Percentiles rank a stretch among this genome's conserved stretches.
Evolutionary conservation across 2,113 vertebrate species (phyloP).

Genomic region (Oryctolagus cuniculus): mOryCun1.1 NC_091440.1:71130001-71130500

Average conservation of each 20-base stretch:
- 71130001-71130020: no score
- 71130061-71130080: rapidly evolving
- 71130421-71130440: not conserved
- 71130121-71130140: not conserved
- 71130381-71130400: not conserved
- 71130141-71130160: not conserved
- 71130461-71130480: not conserved
- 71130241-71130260: not conserved
- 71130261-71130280: constrained; percentile 38
- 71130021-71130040: not conserved
- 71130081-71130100: not conserved
- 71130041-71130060: not conserved
- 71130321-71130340: not conserved
- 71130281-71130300: not conserved
- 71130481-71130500: not conserved
- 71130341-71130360: not conserved
- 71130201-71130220: constrained; percentile 22
- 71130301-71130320: not conserved
- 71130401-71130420: not conserved
- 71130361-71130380: not conserved
- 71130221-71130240: constrained; percentile 19
- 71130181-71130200: constrained; percentile 1
- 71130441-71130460: not conserved
- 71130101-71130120: no score
- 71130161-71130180: not conserved